Conservation (phyloP, 2,797 vertebrate genomes). For the Cyprinella venusta region DNA sequence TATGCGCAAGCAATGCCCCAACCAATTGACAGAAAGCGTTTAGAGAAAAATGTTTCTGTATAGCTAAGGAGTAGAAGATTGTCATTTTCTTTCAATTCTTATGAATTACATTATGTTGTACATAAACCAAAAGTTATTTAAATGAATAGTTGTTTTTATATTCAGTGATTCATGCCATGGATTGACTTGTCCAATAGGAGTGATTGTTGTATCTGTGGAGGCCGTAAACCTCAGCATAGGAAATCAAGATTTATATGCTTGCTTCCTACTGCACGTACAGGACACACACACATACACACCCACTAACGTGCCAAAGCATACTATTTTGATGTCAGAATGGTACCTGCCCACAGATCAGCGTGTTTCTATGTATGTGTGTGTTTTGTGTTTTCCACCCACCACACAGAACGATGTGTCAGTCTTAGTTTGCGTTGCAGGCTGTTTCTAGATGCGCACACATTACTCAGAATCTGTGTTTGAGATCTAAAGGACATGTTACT, state of each 20-base stretch:
- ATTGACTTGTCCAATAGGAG: neutral
- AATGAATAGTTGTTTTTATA: neutral
- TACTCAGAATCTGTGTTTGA: constrained; percentile 19
- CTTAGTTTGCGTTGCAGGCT: constrained; percentile 32
- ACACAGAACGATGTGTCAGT: constrained; percentile 43
- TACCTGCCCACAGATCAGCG: constrained; percentile 42
- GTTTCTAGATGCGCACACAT: constrained; percentile 34
- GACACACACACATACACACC: neutral
- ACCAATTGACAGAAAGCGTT: no score
- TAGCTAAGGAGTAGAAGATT: neutral
- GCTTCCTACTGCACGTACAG: constrained; percentile 4
- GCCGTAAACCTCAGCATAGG: neutral
- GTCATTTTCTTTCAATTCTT: neutral
- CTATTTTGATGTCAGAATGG: constrained; percentile 30
- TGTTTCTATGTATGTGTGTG: neutral
- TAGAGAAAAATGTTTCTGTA: neutral
- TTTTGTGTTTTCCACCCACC: constrained; percentile 39
- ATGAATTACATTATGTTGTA: neutral
- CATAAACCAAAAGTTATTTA: neutral
- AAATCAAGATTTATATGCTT: constrained; percentile 16
- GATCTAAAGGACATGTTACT: constrained; percentile 14
- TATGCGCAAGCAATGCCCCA: neutral
- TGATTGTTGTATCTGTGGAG: constrained; percentile 14
- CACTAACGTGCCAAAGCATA: neutral
- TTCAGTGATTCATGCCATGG: neutral